Evolutionary conservation across 2,113 vertebrate species (phyloP), one percentile per base, ranked within the genome.

Genomic region (Todiramphus chloris): DNA sequence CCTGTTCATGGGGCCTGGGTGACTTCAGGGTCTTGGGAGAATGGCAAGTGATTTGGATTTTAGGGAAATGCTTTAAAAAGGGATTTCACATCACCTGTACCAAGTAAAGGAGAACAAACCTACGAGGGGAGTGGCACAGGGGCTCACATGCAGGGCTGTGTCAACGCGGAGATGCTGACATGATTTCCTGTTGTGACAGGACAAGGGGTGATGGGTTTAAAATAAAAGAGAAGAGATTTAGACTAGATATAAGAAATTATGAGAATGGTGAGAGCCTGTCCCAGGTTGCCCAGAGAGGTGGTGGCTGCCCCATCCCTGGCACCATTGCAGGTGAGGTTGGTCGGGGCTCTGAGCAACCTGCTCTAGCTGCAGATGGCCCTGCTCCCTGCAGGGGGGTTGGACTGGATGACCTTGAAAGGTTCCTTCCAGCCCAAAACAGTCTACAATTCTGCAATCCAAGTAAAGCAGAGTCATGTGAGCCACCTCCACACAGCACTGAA

Each of bases 1-100:
- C 39, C 33, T 21, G 21, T 11, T 48, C 44, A 41, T 18, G 0
- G 0, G 2, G n/a, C 6, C 46, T 4, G 9, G 16, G 56, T 27
- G 33, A 41, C 37, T 51, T 56, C 0, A 70, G 70, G 24, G 62
- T 43, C 77, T 68, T 3, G 4, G 53, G 53, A 72, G 24, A 80
- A 63, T 5, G 23, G 37, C n/a, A 23, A 3, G 6, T 1, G 1
- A 39, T 46, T 72, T 37, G 11, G 2, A n/a, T 76, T 82, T 70
- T 14, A 51, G 41, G 35, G 28, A 62, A 78, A 53, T 17, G 9
- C 30, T 64, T 87, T 72, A 53, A 28, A 66, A 76, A 64, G 12
- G 33, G 50, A 27, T 21, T 64, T n/a, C 58, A 53, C 15, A 19
- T 51, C 28, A 73, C 48, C 35, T 41, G 25, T 8, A 19, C 33